Percentiles rank a stretch among this genome's conserved stretches.
These are phyloP conservation scores for Drosophila anceps DNA, from an alignment of 2,888 invertebrate genomes.

Conservation along the genomic window DNA sequence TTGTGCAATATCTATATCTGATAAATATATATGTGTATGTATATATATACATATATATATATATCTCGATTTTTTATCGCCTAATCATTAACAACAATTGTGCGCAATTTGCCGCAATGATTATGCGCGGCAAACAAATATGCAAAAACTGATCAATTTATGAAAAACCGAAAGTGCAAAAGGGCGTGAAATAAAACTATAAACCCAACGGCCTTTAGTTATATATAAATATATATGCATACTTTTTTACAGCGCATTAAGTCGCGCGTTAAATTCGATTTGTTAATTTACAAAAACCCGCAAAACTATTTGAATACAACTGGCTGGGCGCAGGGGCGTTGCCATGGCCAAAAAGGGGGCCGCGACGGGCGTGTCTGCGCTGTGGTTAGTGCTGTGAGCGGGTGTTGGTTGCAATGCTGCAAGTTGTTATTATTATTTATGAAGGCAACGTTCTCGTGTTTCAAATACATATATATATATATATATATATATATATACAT, in stretches of 20 bases:
- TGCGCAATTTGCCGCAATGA: conserved; percentile 72
- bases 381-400: conserved; percentile 52
- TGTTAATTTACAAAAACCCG: conserved; percentile 83
- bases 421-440: conserved; percentile 77
- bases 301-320: conserved; percentile 79
- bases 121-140: conserved; percentile 68
- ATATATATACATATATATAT: conserved; percentile 14
- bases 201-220: conserved; percentile 11
- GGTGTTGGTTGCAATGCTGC: conserved; percentile 22
- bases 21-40: conserved; percentile 4
- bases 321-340: too few species aligned
- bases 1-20: conserved; percentile 16
- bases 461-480: conserved; percentile 51
- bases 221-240: not conserved
- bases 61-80: conserved; percentile 45
- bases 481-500: not conserved
- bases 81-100: conserved; percentile 81
- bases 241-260: conserved; percentile 27
- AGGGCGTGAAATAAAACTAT: conserved; percentile 69
- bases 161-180: conserved; percentile 56
- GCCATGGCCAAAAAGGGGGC: conserved; percentile 21
- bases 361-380: conserved; percentile 61
- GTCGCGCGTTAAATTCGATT: conserved; percentile 80
- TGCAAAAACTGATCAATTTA: conserved; percentile 70
- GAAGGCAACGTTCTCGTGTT: conserved; percentile 72